Conservation (phyloP, 2,888 invertebrate genomes). For the Brachypterus glaber region DNA sequence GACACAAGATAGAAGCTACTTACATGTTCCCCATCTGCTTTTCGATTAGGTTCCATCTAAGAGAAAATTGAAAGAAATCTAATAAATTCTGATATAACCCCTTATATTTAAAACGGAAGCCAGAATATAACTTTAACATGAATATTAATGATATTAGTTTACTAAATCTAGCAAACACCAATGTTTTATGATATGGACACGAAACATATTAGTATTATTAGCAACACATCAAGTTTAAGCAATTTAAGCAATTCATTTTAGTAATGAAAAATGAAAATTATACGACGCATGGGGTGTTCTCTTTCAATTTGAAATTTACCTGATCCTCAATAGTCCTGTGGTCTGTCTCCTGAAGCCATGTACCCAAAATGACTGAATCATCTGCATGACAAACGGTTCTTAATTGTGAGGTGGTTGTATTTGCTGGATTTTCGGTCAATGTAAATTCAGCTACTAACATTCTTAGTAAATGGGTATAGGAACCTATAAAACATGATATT, state of each 20-base stretch:
- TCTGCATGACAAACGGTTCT: conserved; percentile 78
- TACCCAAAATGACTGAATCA: conserved; percentile 85
- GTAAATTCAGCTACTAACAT: conserved; percentile 94
- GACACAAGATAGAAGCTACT: conserved; percentile 46
- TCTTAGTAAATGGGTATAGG: conserved; percentile 78
- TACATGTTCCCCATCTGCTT: conserved; percentile 72
- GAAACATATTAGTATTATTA: too few relatives aligned
- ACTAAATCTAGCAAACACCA: too few relatives aligned
- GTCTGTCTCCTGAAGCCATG: conserved; percentile 93
- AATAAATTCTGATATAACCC: too few relatives aligned
- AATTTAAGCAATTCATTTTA: too few relatives aligned
- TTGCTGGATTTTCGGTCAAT: conserved; percentile 84
- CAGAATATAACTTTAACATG: too few relatives aligned
- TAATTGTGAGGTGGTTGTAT: conserved; percentile 78
- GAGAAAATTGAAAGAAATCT: conserved; percentile 28
- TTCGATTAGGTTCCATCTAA: conserved; percentile 78
- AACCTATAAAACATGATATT: conserved; percentile 40
- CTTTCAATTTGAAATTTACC: too few relatives aligned
- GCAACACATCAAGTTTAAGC: too few relatives aligned
- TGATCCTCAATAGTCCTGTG: conserved; percentile 96
- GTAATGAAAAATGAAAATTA: too few relatives aligned
- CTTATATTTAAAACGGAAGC: too few relatives aligned
- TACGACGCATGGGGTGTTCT: too few relatives aligned
- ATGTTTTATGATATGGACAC: too few relatives aligned
- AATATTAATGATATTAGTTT: too few relatives aligned